Evolutionary conservation across 37 sponge, comb jelly and placozoan genomes (phyloP), one percentile per base, ranked within the genome.

Genomic region (Ianthella basta): DNA sequence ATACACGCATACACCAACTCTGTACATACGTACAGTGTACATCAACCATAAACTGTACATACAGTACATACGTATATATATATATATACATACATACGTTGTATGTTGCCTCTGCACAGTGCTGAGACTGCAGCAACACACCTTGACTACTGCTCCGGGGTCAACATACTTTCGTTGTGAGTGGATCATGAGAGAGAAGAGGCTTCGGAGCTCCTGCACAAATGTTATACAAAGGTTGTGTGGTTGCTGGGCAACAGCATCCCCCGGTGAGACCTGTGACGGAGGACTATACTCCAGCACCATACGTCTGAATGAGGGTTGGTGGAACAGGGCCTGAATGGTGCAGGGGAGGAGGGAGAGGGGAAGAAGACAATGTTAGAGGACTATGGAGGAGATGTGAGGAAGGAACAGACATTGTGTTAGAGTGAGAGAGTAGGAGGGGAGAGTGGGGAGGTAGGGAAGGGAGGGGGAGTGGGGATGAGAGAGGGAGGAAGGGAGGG

Each of bases 281-380:
- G 91, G 88, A 34, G 91, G 85, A 30, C 16, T 36, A 78, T 81
- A 92, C 16, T 41, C 23, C 18, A 92, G 67, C 30, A 92, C 54
- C 36, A 68, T 53, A 29, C 78, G 53, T 44, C 85, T 38, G 72
- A 92, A 86, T 5, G 21, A 74, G 18, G 90, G 93, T 40, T 89
- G 61, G 36, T 92, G 90, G 69, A 86, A 89, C 73, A 92, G 84
- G 19, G 93, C 89, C 93, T 92, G 61, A 5, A 38, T 10, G n/a
- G n/a, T 44, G 50, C 6, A 8, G 50, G 8, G 3, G 50, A 8
- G 8, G 50, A 8, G 50, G 50, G 50, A 44, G 50, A 44, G 35
- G 35, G 23, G 73, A 54, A 66, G 25, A 10, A 82, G 27, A 15
- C 10, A 44, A n/a, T n/a, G n/a, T n/a, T 8, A 44, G 50, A 8